These are phyloP conservation scores for Drosophila quadrilineata DNA, from an alignment of 1,140 invertebrate species.

Conservation along the genomic window DNA sequence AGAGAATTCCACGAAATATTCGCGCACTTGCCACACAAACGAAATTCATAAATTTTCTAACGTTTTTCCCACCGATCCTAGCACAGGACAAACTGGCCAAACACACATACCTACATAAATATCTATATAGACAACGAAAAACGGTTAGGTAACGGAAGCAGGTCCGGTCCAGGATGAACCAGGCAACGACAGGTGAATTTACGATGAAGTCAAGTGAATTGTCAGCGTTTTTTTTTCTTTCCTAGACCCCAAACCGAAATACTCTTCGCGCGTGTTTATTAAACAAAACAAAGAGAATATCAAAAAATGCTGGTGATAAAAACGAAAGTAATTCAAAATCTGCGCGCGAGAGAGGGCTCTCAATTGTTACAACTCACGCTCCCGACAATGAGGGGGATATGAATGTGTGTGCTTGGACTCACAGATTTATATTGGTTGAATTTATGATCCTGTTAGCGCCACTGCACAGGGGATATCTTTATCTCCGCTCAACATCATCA, in stretches of 20 bases:
- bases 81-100: slow-evolving; percentile 4
- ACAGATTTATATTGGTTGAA: slow-evolving; percentile 72
- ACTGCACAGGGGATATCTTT: slow-evolving; percentile 60
- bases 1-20: slow-evolving; percentile 73
- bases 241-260: no score
- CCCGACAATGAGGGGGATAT: slow-evolving; percentile 18
- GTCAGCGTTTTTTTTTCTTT: slow-evolving; percentile 45
- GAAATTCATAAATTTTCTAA: slow-evolving; percentile 57
- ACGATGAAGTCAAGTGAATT: slow-evolving; percentile 70
- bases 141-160: slow-evolving; percentile 57
- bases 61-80: slow-evolving; percentile 38
- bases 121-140: no score
- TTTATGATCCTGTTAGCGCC: slow-evolving; percentile 79
- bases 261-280: slow-evolving; percentile 39
- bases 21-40: slow-evolving; percentile 61
- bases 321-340: slow-evolving; percentile 76
- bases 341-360: slow-evolving; percentile 47
- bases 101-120: no score
- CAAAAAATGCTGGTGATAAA: slow-evolving; percentile 54
- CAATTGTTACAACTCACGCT: slow-evolving; percentile 49
- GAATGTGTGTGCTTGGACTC: not conserved
- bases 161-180: slow-evolving; percentile 53
- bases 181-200: slow-evolving; percentile 74
- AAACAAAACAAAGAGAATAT: slow-evolving; percentile 9
- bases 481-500: slow-evolving; percentile 39